Conservation (phyloP, 2,113 vertebrate genomes). For the Scophthalmus maximus region DNA sequence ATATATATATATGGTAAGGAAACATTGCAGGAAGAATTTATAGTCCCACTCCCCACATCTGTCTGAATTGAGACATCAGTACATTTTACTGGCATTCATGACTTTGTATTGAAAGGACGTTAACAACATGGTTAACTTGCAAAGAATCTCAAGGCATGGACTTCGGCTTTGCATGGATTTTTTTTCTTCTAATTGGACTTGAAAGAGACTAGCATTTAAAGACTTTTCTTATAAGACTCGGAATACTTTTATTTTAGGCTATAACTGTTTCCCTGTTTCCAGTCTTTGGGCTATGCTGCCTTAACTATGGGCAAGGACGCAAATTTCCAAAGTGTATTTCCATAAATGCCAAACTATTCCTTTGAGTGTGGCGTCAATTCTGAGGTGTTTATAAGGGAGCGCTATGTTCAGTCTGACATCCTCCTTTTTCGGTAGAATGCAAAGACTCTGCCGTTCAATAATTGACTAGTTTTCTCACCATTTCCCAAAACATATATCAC, state of each 20-base stretch:
- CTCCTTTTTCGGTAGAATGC: not conserved
- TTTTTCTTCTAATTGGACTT: not conserved
- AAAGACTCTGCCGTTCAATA: conserved; percentile 7
- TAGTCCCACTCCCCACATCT: not conserved
- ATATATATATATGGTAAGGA: not conserved
- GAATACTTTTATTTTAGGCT: not conserved
- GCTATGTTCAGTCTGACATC: conserved; percentile 32
- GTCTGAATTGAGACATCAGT: conserved; percentile 1
- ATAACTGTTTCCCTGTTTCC: not conserved
- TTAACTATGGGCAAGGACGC: not conserved
- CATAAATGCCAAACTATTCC: not conserved
- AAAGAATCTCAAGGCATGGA: not conserved
- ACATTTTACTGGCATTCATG: not conserved
- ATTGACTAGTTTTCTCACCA: conserved; percentile 15
- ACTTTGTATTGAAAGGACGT: not conserved
- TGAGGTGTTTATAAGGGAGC: not conserved
- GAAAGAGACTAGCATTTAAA: not conserved
- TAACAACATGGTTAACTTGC: not conserved
- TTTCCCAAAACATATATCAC: conserved; percentile 41
- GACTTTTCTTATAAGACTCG: too few relatives aligned
- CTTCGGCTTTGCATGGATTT: not conserved
- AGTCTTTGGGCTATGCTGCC: not conserved
- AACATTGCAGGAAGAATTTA: not conserved
- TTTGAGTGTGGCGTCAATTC: not conserved
- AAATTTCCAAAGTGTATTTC: not conserved